Conservation (phyloP, 2,888 invertebrate species). For the Drosophila lutescens region DNA sequence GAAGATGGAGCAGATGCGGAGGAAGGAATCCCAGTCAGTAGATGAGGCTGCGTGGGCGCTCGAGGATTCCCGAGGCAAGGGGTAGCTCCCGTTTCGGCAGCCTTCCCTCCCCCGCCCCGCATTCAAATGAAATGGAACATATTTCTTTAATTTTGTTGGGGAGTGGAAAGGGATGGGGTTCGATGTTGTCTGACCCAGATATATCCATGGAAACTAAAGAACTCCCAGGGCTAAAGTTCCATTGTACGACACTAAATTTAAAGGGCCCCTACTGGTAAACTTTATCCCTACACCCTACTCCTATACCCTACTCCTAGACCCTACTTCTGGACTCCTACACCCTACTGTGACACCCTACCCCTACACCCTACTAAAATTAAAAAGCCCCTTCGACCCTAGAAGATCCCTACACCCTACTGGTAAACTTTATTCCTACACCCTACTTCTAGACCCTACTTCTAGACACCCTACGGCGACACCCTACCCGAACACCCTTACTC, state of each 20-base stretch:
- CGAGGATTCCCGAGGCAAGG: background rate
- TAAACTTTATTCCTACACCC: background rate
- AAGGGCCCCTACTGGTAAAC: conserved; percentile 3
- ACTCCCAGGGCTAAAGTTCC: conserved; percentile 7
- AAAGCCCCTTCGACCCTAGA: background rate
- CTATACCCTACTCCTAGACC: no score
- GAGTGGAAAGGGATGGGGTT: conserved; percentile 1
- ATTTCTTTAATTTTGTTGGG: conserved; percentile 46
- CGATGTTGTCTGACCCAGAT: conserved; percentile 43
- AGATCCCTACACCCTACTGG: no score
- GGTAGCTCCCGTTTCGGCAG: background rate
- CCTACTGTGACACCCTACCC: no score
- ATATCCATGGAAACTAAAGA: conserved; percentile 28
- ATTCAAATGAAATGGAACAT: conserved; percentile 60
- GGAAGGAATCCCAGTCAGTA: conserved; percentile 5
- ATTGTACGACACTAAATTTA: conserved; percentile 16
- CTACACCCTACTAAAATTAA: conserved; percentile 16
- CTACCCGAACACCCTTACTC: background rate
- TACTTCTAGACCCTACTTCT: background rate
- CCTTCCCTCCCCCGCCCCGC: background rate
- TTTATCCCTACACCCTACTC: no score
- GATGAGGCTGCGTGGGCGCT: conserved; percentile 12
- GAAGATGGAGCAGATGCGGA: background rate
- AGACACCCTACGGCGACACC: background rate
- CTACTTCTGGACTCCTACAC: background rate